These are phyloP conservation scores for Cerceris rybyensis DNA, from an alignment of 2,888 invertebrate genomes.

Conservation along the genomic window DNA sequence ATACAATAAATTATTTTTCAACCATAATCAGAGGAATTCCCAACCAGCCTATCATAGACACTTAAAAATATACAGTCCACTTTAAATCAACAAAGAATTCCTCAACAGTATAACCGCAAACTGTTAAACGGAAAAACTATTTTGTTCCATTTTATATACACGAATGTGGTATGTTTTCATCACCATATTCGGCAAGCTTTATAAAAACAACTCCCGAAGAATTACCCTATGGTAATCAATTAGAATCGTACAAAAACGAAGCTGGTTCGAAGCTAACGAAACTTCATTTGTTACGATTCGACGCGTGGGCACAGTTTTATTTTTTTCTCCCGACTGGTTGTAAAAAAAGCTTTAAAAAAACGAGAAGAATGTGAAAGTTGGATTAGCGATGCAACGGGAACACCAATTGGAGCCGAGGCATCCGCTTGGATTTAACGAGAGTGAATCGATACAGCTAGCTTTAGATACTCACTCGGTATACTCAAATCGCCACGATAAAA, in stretches of 20 bases:
- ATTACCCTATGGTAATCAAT: not conserved
- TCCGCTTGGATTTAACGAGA: slow-evolving; percentile 21
- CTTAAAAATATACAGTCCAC: no score
- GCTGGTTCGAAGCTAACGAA: not conserved
- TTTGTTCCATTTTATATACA: no score
- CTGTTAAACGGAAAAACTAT: no score
- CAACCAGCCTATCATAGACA: no score
- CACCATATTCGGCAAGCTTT: no score
- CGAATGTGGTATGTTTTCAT: no score
- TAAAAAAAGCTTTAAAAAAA: not conserved
- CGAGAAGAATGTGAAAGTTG: not conserved
- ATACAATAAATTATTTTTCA: no score
- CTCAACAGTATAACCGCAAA: no score
- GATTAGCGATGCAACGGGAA: not conserved
- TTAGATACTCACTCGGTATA: slow-evolving; percentile 31
- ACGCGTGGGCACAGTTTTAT: not conserved
- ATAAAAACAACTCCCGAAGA: no score
- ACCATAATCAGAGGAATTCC: no score
- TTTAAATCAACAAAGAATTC: no score
- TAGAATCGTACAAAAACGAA: not conserved
- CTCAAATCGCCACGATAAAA: slow-evolving; percentile 52
- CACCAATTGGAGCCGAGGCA: slow-evolving; percentile 6
- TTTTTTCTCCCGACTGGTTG: not conserved
- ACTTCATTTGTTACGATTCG: not conserved
- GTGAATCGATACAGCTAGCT: slow-evolving; percentile 42